Evolutionary conservation across 2,113 vertebrate species (phyloP).

Genomic region (Solea solea): DNA sequence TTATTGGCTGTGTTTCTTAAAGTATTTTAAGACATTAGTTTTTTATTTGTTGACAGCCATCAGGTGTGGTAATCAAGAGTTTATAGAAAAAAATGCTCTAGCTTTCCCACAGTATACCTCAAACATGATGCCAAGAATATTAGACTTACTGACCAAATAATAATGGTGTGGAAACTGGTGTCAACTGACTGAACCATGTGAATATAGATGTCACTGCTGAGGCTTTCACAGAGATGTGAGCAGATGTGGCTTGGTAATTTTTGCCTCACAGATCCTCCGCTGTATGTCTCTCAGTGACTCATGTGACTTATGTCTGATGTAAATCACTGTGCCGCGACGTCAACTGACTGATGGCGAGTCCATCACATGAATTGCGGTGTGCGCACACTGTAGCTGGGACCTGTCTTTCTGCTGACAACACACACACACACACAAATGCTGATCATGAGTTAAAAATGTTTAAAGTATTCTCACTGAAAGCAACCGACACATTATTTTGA

Average conservation of each 20-base stretch:
- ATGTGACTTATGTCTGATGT: conserved; percentile 50
- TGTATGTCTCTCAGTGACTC: conserved; percentile 31
- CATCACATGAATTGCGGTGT: conserved; percentile 45
- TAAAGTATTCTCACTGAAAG: conserved; percentile 40
- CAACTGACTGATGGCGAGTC: conserved; percentile 51
- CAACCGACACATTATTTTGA: conserved; percentile 16
- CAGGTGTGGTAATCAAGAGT: too few relatives aligned
- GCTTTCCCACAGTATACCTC: background rate
- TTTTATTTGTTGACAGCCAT: too few relatives aligned
- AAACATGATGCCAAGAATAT: background rate
- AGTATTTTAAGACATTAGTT: too few relatives aligned
- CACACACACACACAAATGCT: conserved; percentile 5
- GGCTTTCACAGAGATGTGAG: conserved; percentile 25
- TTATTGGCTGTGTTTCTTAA: too few relatives aligned
- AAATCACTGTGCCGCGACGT: conserved; percentile 57
- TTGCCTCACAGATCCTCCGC: background rate
- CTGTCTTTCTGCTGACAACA: conserved; percentile 19
- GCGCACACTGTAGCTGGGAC: conserved; percentile 22
- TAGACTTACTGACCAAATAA: background rate
- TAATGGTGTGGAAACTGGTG: conserved; percentile 3
- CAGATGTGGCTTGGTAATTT: conserved; percentile 17
- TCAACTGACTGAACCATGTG: conserved; percentile 19
- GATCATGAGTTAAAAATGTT: conserved; percentile 29
- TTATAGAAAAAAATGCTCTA: too few relatives aligned
- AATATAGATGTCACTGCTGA: background rate